Evolutionary conservation across 2,797 vertebrate species (phyloP).

Genomic region (Neoniphon sammara): DNA sequence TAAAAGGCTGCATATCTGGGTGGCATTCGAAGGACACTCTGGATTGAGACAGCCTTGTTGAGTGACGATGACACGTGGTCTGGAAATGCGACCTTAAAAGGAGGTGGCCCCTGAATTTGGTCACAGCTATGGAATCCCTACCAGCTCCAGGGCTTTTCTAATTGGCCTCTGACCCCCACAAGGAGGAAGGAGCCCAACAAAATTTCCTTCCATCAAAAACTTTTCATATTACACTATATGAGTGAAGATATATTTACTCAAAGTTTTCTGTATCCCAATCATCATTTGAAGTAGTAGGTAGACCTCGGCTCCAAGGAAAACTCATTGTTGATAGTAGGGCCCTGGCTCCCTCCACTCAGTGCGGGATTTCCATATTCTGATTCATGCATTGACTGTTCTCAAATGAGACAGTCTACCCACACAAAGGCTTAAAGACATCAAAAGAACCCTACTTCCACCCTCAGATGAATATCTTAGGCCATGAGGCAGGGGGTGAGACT

Average conservation of each 20-base stretch:
- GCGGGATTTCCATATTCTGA: constrained; percentile 49
- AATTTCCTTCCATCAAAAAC: constrained; percentile 43
- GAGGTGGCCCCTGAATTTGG: too few species aligned
- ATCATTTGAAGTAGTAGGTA: constrained; percentile 1
- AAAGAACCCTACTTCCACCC: constrained; percentile 46
- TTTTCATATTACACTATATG: constrained; percentile 51
- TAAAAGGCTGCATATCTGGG: too few species aligned
- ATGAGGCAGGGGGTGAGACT: constrained; percentile 16
- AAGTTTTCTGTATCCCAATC: neutral
- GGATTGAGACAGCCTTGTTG: too few species aligned
- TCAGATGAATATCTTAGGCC: constrained; percentile 53
- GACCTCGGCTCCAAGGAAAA: neutral
- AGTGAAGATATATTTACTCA: constrained; percentile 3
- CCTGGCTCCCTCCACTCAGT: constrained; percentile 4
- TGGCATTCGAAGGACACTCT: too few species aligned
- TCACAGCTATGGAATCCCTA: too few species aligned
- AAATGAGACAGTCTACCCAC: constrained; percentile 53
- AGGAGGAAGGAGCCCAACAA: too few species aligned
- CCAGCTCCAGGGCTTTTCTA: too few species aligned
- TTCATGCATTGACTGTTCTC: constrained; percentile 41
- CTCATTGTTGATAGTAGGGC: constrained; percentile 5
- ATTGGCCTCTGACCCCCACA: constrained; percentile 44
- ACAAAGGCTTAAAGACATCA: constrained; percentile 56
- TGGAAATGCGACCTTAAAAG: too few species aligned
- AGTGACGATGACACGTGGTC: too few species aligned